Percentiles rank a stretch among this genome's conserved stretches.
These are phyloP conservation scores for Nymphalis urticae DNA, from an alignment of 2,888 invertebrate genomes.

Conservation along the genomic window DNA sequence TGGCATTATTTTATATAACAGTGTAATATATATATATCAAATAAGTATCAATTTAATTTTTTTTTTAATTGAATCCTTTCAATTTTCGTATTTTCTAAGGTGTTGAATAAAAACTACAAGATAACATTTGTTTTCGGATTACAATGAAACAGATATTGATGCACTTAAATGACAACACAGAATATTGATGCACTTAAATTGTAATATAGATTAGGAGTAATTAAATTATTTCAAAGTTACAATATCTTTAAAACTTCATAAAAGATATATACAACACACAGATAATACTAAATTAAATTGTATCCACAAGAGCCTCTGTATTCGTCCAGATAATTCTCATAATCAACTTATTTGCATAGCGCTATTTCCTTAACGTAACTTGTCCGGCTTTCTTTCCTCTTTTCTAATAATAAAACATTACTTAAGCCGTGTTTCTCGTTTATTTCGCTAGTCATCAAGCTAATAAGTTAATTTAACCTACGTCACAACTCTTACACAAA, in stretches of 20 bases:
- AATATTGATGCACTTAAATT: no score
- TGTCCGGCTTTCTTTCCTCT: conserved; percentile 57
- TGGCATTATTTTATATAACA: no score
- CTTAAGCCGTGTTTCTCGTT: conserved; percentile 44
- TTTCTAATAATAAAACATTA: conserved; percentile 55
- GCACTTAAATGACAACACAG: no score
- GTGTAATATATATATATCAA: no score
- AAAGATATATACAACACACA: not conserved
- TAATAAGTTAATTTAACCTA: conserved; percentile 16
- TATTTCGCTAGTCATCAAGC: conserved; percentile 32
- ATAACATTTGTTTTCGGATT: no score
- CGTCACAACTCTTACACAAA: not conserved
- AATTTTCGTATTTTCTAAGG: no score
- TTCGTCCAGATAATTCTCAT: conserved; percentile 34
- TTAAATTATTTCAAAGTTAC: no score
- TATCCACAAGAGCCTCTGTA: not conserved
- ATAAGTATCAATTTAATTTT: no score
- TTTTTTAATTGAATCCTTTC: no score
- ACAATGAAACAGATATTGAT: no score
- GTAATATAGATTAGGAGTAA: no score
- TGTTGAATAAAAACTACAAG: no score
- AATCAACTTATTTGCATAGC: conserved; percentile 50
- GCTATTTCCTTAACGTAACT: conserved; percentile 44
- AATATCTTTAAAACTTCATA: conserved; percentile 4
- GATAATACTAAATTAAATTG: not conserved